These are phyloP conservation scores for Colinus virginianus DNA, from an alignment of 2,113 vertebrate species.

Conservation along the genomic window DNA sequence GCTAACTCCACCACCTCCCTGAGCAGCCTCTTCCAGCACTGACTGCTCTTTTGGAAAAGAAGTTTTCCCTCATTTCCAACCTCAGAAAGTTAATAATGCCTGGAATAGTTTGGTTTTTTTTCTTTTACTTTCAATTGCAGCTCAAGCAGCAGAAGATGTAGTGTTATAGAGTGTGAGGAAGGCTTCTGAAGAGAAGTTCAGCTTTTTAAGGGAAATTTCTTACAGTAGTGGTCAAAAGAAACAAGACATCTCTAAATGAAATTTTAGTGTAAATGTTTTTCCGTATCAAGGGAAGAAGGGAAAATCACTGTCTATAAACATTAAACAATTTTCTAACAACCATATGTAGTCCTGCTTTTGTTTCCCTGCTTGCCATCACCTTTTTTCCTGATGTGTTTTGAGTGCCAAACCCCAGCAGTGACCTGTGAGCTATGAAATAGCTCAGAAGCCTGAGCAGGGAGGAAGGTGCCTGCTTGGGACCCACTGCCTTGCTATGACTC, in stretches of 20 bases:
- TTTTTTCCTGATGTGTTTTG: neutral
- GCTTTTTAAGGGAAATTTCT: neutral
- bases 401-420: neutral
- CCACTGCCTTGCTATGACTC: neutral
- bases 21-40: no score
- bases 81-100: neutral
- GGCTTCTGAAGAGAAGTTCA: neutral
- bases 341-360: neutral
- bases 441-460: neutral
- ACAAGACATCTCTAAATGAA: neutral
- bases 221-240: neutral
- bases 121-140: neutral
- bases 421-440: neutral
- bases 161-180: neutral
- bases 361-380: neutral
- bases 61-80: no score
- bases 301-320: neutral
- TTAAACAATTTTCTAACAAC: neutral
- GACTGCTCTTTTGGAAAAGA: no score
- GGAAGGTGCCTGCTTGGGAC: neutral
- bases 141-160: neutral
- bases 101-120: neutral
- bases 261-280: neutral
- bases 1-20: no score
- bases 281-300: neutral